A percentile compares a stretch with the other conserved stretches of the same genome.
These are phyloP conservation scores for Sebastes diploproa DNA, from an alignment of 2,797 vertebrate genomes.

Conservation along the genomic window DNA sequence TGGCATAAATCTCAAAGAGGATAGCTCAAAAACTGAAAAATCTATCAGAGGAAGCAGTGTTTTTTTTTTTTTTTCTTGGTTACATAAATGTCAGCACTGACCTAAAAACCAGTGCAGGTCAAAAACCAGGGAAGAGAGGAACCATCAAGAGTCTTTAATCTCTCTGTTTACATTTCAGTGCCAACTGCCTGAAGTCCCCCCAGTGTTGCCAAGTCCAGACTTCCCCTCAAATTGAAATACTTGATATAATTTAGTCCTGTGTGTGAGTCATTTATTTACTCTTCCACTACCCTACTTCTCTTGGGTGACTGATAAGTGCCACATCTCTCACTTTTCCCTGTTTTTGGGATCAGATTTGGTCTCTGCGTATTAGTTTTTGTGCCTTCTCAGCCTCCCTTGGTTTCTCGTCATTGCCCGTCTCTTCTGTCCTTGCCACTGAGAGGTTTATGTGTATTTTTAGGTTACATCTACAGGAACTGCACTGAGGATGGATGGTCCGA, in stretches of 20 bases:
- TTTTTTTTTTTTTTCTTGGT: background rate
- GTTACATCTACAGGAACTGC: slow-evolving; percentile 86
- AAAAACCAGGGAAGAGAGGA: background rate
- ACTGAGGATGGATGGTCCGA: slow-evolving; percentile 83
- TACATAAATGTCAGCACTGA: background rate
- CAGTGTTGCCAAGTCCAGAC: background rate
- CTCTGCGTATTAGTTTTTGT: background rate
- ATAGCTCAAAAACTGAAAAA: background rate
- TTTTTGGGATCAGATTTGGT: background rate
- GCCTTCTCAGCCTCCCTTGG: no score
- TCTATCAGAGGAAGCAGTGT: background rate
- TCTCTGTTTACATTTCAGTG: background rate
- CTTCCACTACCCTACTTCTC: background rate
- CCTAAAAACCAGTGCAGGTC: background rate
- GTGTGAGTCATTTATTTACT: background rate
- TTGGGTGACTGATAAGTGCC: background rate
- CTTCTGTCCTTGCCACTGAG: background rate
- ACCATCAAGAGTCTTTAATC: background rate
- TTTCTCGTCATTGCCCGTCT: background rate
- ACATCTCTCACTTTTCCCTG: background rate
- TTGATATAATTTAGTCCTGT: background rate
- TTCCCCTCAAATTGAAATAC: background rate
- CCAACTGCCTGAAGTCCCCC: background rate
- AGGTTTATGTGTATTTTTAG: slow-evolving; percentile 61
- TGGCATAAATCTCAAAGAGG: background rate